Conservation (phyloP, 2,113 vertebrate genomes). For the Paramormyrops kingsleyae region DNA sequence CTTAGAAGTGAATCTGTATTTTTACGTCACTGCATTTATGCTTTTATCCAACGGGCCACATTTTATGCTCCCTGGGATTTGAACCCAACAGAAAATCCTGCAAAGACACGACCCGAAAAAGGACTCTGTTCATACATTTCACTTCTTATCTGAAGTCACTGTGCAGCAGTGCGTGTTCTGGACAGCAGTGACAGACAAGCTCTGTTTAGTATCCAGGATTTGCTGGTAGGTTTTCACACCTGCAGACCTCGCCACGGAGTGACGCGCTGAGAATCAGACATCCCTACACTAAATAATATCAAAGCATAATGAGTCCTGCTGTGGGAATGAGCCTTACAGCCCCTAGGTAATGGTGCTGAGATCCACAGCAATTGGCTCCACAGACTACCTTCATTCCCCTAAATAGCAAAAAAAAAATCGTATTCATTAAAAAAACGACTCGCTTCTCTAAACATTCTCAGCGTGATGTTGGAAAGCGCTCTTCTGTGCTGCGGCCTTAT, state of each 20-base stretch:
- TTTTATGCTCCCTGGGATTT: background rate
- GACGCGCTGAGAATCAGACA: background rate
- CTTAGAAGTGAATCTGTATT: background rate
- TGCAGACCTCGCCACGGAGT: background rate
- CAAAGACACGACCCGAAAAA: background rate
- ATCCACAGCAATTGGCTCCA: slow-evolving; percentile 6
- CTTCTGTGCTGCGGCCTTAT: background rate
- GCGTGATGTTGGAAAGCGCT: background rate
- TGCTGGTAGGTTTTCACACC: background rate
- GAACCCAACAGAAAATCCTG: background rate
- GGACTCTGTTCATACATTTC: background rate
- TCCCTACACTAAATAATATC: background rate
- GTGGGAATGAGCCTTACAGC: slow-evolving; percentile 22
- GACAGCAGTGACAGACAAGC: background rate
- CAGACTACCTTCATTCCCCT: slow-evolving; percentile 22
- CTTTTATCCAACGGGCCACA: background rate
- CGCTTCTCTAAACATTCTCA: slow-evolving; percentile 6
- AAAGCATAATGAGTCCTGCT: slow-evolving; percentile 2
- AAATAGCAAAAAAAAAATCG: slow-evolving; percentile 36
- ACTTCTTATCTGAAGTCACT: background rate
- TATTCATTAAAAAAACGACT: slow-evolving; percentile 13
- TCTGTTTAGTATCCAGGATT: background rate
- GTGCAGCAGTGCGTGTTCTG: background rate
- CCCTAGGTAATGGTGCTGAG: slow-evolving; percentile 17
- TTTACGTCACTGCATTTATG: background rate